A percentile compares a stretch with the other conserved stretches of the same genome.
phyloP scores from a whole-genome alignment of 1,140 invertebrate genomes.

The Cherax quadricarinatus region DNA sequence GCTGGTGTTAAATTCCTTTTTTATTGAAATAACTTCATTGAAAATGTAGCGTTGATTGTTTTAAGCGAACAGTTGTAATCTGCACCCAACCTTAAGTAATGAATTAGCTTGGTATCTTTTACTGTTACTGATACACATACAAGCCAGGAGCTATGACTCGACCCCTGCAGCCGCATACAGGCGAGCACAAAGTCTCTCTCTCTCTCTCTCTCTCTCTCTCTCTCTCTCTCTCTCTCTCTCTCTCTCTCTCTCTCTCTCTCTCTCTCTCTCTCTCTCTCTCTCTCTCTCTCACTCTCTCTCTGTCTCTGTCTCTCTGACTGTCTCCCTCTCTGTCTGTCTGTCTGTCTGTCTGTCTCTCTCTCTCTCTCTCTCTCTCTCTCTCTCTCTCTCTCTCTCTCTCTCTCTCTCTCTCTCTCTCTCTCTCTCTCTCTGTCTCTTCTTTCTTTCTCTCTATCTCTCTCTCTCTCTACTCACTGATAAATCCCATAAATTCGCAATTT shows the following conservation, averaged over 20 bases:
- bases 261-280: background rate
- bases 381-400: background rate
- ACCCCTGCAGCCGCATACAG: too few relatives aligned
- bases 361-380: background rate
- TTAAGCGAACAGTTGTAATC: too few relatives aligned
- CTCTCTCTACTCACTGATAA: too few relatives aligned
- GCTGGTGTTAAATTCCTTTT: too few relatives aligned
- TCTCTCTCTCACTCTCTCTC: background rate
- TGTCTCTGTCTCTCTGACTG: background rate
- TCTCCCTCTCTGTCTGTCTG: background rate
- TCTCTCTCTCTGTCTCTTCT: slow-evolving; percentile 2
- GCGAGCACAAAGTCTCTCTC: too few relatives aligned
- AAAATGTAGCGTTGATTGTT: too few relatives aligned
- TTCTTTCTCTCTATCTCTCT: too few relatives aligned
- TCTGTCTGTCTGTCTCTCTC: background rate
- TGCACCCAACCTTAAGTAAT: too few relatives aligned
- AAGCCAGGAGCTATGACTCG: too few relatives aligned
- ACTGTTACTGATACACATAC: background rate
- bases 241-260: slow-evolving; percentile 26
- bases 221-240: slow-evolving; percentile 41
- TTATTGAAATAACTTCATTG: too few relatives aligned
- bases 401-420: slow-evolving; percentile 6
- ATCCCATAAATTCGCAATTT: too few relatives aligned
- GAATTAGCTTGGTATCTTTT: too few relatives aligned
- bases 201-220: background rate